phyloP scores from a whole-genome alignment of 2,888 invertebrate genomes.

The Pherbina coryleti region DNA sequence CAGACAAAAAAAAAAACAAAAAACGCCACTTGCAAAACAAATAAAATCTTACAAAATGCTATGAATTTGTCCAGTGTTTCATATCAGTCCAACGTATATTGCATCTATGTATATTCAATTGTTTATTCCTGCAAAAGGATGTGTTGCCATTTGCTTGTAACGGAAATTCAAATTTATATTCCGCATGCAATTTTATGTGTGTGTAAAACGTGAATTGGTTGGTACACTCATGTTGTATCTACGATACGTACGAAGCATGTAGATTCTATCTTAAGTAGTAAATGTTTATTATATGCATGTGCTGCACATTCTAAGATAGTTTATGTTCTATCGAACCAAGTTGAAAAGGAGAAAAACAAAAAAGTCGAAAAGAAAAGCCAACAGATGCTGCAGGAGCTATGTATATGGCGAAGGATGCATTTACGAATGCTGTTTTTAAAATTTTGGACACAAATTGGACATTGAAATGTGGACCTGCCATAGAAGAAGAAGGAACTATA shows the following conservation, averaged over 20 bases:
- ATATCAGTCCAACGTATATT: background rate
- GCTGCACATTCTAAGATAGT: conserved; percentile 24
- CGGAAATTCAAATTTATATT: conserved; percentile 33
- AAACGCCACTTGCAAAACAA: background rate
- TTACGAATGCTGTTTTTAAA: background rate
- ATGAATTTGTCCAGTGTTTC: conserved; percentile 5
- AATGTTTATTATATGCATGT: conserved; percentile 29
- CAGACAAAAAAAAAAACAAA: background rate
- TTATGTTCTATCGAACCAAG: conserved; percentile 15
- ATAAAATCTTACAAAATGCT: background rate
- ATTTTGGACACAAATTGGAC: conserved; percentile 33
- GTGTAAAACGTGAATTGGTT: conserved; percentile 15
- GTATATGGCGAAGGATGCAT: background rate
- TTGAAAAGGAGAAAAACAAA: background rate
- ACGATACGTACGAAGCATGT: background rate
- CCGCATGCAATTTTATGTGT: conserved; percentile 16
- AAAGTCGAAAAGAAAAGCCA: background rate
- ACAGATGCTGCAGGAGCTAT: background rate
- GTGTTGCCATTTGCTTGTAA: background rate
- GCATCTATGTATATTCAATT: background rate
- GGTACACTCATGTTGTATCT: background rate
- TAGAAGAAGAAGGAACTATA: too few relatives aligned
- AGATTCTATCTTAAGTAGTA: conserved; percentile 16
- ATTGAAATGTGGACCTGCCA: conserved; percentile 20
- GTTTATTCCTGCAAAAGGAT: conserved; percentile 6